phyloP scores from a whole-genome alignment of 37 sponge, comb jelly and placozoan genomes.

The Petrosia ficiformis region DNA sequence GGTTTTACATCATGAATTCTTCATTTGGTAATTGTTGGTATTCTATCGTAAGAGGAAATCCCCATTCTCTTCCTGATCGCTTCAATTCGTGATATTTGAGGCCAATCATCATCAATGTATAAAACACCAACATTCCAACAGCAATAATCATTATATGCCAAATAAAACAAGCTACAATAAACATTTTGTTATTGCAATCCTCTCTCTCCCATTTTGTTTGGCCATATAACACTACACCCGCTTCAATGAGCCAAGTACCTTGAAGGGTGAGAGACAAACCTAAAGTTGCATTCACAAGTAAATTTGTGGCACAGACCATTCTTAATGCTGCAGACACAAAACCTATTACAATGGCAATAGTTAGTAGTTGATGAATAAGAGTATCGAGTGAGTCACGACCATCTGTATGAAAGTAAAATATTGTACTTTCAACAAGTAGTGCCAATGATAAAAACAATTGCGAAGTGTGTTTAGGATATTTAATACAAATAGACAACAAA shows the following conservation, averaged over 20 bases:
- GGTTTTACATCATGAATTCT: no score
- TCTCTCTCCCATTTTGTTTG: not conserved
- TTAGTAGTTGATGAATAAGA: not conserved
- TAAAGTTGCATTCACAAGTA: constrained; percentile 14
- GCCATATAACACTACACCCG: constrained; percentile 4
- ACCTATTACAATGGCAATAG: no score
- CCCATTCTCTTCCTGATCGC: no score
- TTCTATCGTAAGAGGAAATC: no score
- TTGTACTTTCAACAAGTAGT: not conserved
- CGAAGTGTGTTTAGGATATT: constrained; percentile 5
- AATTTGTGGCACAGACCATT: not conserved
- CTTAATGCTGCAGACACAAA: constrained; percentile 7
- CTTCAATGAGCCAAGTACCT: constrained; percentile 16
- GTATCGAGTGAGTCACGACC: constrained; percentile 2
- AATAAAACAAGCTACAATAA: constrained; percentile 15
- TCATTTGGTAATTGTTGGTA: no score
- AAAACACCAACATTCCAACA: constrained; percentile 17
- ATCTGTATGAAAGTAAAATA: constrained; percentile 12
- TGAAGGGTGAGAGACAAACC: not conserved
- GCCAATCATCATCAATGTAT: not conserved
- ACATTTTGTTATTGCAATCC: constrained; percentile 24
- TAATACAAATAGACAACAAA: not conserved
- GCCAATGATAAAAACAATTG: constrained; percentile 8
- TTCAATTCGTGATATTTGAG: no score
- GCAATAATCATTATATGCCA: constrained; percentile 49